These are phyloP conservation scores for Thomomys bottae DNA, from an alignment of 2,113 vertebrate species.

Conservation along the genomic window DNA sequence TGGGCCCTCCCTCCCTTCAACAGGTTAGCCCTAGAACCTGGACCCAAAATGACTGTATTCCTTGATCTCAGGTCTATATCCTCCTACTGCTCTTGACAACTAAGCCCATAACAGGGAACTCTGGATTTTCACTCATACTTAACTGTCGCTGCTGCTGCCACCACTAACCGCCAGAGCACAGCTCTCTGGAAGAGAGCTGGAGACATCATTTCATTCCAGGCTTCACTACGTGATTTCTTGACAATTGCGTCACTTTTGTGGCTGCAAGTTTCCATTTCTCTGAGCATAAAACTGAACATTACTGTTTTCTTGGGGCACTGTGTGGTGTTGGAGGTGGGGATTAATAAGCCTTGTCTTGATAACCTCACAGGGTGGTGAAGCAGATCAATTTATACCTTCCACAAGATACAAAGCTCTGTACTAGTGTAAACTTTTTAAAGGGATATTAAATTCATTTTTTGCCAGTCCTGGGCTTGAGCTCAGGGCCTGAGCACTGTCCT, in stretches of 20 bases:
- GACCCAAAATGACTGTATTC: background rate
- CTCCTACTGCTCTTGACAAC: background rate
- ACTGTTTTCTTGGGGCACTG: too few relatives aligned
- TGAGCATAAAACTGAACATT: constrained; percentile 1
- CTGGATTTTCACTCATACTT: background rate
- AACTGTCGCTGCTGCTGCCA: background rate
- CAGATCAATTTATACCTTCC: constrained; percentile 59
- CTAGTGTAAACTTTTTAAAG: constrained; percentile 66
- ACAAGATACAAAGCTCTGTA: constrained; percentile 44
- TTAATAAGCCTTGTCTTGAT: constrained; percentile 66
- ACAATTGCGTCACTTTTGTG: constrained; percentile 13
- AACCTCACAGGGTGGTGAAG: constrained; percentile 42
- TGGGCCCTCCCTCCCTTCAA: background rate
- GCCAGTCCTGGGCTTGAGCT: too few relatives aligned
- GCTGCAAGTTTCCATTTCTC: constrained; percentile 35
- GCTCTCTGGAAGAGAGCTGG: background rate
- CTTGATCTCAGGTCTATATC: background rate
- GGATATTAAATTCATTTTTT: constrained; percentile 62
- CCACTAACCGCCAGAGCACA: background rate
- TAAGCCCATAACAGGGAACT: background rate
- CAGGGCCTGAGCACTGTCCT: too few relatives aligned
- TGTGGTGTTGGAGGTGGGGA: background rate
- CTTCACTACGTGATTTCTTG: constrained; percentile 46
- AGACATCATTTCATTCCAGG: constrained; percentile 19
- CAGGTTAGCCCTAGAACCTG: background rate